Evolutionary conservation across 2,113 vertebrate species (phyloP).

Genomic region (Marmota flaviventris): DNA sequence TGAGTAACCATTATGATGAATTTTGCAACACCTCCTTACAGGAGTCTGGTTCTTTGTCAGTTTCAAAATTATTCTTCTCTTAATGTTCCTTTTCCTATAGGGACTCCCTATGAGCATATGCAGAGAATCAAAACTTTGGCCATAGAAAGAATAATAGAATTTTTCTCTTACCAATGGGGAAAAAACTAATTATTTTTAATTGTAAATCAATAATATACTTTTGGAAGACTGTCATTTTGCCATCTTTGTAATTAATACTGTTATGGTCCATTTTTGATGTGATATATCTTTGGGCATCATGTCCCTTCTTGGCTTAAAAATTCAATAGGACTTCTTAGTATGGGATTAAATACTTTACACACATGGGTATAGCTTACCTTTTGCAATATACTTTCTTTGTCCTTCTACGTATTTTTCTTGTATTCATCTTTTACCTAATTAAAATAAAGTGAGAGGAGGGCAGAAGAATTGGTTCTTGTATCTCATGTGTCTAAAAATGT

Average conservation of each 20-base stretch:
- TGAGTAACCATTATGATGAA: conserved; percentile 57
- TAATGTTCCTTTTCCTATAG: neutral
- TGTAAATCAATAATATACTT: neutral
- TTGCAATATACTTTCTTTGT: neutral
- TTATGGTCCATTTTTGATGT: neutral
- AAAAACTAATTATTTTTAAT: conserved; percentile 72
- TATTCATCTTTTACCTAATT: neutral
- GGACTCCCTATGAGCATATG: neutral
- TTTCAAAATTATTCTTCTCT: conserved; percentile 57
- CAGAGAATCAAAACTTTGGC: conserved; percentile 30
- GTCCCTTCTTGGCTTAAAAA: neutral
- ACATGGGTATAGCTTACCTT: neutral
- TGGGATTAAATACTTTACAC: neutral
- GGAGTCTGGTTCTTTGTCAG: conserved; percentile 37
- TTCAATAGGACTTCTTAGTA: neutral
- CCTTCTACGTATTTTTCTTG: neutral
- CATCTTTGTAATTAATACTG: conserved; percentile 10
- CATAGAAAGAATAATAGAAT: neutral
- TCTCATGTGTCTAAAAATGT: neutral
- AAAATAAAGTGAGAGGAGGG: neutral
- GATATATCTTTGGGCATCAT: neutral
- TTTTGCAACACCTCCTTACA: conserved; percentile 61
- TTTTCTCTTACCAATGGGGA: conserved; percentile 47
- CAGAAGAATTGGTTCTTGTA: neutral
- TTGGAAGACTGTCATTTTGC: conserved; percentile 41